These are phyloP conservation scores for Danaus melanippus DNA, from an alignment of 1,140 invertebrate genomes.

Conservation along the genomic window DNA sequence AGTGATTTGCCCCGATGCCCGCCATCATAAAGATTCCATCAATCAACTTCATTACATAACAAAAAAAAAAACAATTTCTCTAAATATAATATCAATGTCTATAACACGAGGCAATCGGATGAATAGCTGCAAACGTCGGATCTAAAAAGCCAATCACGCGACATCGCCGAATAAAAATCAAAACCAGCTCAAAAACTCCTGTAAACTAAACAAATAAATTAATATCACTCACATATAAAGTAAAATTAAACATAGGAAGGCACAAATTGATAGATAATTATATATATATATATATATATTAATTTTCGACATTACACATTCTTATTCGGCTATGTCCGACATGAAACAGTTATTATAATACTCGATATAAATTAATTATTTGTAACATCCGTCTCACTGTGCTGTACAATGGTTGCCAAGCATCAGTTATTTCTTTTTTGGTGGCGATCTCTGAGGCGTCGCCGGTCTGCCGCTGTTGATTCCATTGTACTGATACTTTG, in stretches of 20 bases:
- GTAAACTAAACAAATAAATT: slow-evolving; percentile 63
- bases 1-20: slow-evolving; percentile 58
- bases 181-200: slow-evolving; percentile 32
- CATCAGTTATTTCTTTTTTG: slow-evolving; percentile 84
- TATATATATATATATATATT: slow-evolving; percentile 33
- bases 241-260: slow-evolving; percentile 62
- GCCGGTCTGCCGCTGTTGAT: slow-evolving; percentile 85
- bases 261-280: slow-evolving; percentile 51
- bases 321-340: slow-evolving; percentile 58
- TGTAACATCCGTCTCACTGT: slow-evolving; percentile 68
- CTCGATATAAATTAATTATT: slow-evolving; percentile 66
- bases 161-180: slow-evolving; percentile 49
- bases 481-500: slow-evolving; percentile 97
- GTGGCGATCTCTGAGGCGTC: slow-evolving; percentile 89
- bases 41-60: slow-evolving; percentile 46
- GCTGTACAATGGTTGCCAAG: slow-evolving; percentile 65
- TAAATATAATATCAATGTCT: slow-evolving; percentile 49
- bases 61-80: slow-evolving; percentile 43
- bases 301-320: slow-evolving; percentile 49
- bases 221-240: slow-evolving; percentile 59
- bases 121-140: slow-evolving; percentile 47
- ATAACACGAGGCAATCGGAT: slow-evolving; percentile 44
- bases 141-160: slow-evolving; percentile 58
- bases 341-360: slow-evolving; percentile 60
- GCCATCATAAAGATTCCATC: slow-evolving; percentile 53